A percentile compares a stretch with the other conserved stretches of the same genome.
phyloP scores from a whole-genome alignment of 2,888 invertebrate species.

The Nomada ferruginata region DNA sequence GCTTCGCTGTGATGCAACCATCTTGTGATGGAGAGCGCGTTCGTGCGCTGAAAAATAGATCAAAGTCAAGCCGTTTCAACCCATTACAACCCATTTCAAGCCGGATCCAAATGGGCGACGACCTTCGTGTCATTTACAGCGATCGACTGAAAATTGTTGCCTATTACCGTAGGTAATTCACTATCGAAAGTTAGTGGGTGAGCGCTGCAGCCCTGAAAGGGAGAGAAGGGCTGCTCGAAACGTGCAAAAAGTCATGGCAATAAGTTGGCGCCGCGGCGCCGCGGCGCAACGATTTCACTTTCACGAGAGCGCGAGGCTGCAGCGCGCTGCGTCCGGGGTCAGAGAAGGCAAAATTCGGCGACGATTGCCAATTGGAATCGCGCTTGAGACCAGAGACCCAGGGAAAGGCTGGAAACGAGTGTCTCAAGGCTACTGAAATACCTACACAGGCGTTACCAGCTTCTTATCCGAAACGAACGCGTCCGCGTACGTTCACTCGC shows the following conservation, averaged over 20 bases:
- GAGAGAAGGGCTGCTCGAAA: background rate
- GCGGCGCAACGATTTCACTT: constrained; percentile 55
- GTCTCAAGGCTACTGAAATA: constrained; percentile 62
- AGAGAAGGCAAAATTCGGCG: constrained; percentile 58
- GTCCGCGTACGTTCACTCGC: constrained; percentile 57
- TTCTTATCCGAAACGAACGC: constrained; percentile 25
- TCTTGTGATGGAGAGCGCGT: constrained; percentile 42
- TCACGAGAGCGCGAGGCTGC: constrained; percentile 36
- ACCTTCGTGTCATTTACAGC: constrained; percentile 53
- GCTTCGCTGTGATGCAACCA: constrained; percentile 44
- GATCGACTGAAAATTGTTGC: constrained; percentile 13
- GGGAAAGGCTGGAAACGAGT: constrained; percentile 61
- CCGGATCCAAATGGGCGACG: constrained; percentile 59
- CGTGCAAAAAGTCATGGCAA: background rate
- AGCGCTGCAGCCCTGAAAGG: background rate
- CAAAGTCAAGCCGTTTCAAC: constrained; percentile 47
- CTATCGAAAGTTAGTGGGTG: background rate
- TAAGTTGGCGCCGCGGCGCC: constrained; percentile 21
- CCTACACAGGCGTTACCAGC: constrained; percentile 60
- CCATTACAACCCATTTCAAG: background rate
- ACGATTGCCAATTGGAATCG: constrained; percentile 55
- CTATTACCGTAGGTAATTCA: background rate
- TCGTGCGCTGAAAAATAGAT: constrained; percentile 63
- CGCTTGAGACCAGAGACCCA: constrained; percentile 46
- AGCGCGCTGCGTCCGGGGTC: constrained; percentile 40